Evolutionary conservation across 2,113 vertebrate genomes (phyloP), one percentile per base, ranked within the genome.

Genomic region (Phoenicopterus ruber): DNA sequence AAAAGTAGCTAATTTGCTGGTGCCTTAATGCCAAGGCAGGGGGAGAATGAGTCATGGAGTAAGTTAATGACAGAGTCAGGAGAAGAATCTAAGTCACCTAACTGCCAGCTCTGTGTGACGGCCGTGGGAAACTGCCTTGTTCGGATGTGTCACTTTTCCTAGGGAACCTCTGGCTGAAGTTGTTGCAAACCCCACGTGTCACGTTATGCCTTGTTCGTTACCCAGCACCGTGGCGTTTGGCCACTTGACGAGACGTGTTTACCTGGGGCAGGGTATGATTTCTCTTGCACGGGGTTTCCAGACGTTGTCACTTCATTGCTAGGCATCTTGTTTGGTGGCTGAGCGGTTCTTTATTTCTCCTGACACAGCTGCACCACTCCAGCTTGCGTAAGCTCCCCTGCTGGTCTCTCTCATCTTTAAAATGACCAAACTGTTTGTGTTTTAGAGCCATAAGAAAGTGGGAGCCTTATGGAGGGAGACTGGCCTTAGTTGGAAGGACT

Each of bases 391-490:
- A 88, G 49, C 34, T 40, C 22, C 78, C 49, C 6, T 1, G 26
- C 8, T 52, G 28, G 46, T 18, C 36, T 66, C n/a, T 55, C 61
- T 29, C 9, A 59, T 16, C 78, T 47, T 80, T 66, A 63, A 94
- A 71, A 46, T 31, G 29, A 29, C 36, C 44, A 15, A 73, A 74
- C 20, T 50, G 5, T 72, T 91, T 98, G 90, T 96, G 61, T 98
- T 97, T 93, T 97, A 99, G 99, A 99, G 99, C 99, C 99, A 99
- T 99, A 99, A 99, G 98, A 99, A 99, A 98, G 99, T 99, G 93
- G 99, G 98, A 92, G 98, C 98, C 95, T 97, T 99, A 69, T 99
- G 99, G 99, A 99, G 98, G 95, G 99, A 99, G 89, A 98, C 99
- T 91, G 98, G 98, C 94, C 98, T 99, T 91, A 99, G 97, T 94